These are phyloP conservation scores for Conops quadrifasciatus DNA, from an alignment of 2,888 invertebrate species.

Conservation along the genomic window DNA sequence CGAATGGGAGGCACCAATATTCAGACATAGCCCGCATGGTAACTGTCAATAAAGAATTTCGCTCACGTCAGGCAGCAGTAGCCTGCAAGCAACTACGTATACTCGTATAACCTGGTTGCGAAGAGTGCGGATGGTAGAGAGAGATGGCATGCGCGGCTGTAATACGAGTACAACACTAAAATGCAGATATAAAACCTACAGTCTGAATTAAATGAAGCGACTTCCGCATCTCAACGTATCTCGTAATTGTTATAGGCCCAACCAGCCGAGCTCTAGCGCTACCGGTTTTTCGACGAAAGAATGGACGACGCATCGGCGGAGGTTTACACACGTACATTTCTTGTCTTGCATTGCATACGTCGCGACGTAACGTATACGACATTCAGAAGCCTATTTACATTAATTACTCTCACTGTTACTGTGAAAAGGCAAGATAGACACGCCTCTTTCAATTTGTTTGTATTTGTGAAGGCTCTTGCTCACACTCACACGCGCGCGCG, in stretches of 20 bases:
- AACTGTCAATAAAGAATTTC: too few species aligned
- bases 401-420: constrained; percentile 28
- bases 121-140: neutral
- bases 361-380: neutral
- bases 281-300: constrained; percentile 12
- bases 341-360: neutral
- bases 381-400: constrained; percentile 26
- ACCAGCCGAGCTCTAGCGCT: neutral
- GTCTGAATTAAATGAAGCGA: neutral
- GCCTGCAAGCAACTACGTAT: neutral
- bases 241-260: neutral
- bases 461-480: constrained; percentile 1
- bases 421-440: constrained; percentile 4
- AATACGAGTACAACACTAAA: neutral
- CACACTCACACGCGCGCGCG: neutral
- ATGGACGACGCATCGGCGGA: constrained; percentile 13
- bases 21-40: too few species aligned
- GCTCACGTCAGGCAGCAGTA: too few species aligned
- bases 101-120: neutral
- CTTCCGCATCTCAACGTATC: constrained; percentile 15
- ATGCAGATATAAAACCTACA: neutral
- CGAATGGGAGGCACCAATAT: constrained; percentile 13
- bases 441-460: constrained; percentile 5
- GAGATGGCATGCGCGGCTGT: neutral
- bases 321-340: neutral